Evolutionary conservation across 2,113 vertebrate genomes (phyloP), one percentile per base, ranked within the genome.

Genomic region (Dolichotis patagonum): DNA sequence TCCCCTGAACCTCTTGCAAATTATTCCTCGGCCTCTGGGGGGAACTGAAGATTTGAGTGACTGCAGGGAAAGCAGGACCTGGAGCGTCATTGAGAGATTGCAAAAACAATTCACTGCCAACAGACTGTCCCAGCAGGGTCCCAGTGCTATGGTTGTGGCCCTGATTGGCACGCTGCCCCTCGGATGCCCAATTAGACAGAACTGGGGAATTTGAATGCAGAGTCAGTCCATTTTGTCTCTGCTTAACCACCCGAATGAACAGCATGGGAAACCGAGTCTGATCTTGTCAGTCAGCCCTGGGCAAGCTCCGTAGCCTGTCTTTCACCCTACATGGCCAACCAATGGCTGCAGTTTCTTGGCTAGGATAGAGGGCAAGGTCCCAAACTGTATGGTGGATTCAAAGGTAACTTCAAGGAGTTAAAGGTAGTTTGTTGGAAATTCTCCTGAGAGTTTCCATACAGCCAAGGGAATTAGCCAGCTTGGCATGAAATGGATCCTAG

Each of bases 31-130:
- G 91, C 97, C 96, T 97, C 96, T 95, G 96, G 94, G 81, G 97
- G 98, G 91, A 97, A 96, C 95, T 92, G 96, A 95, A 98, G 98
- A 97, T 90, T 98, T 97, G 96, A 98, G 97, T 58, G 87, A 94
- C 90, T 97, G 65, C 96, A 90, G 98, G 93, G 97, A 96, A 92
- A 97, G 97, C 95, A 97, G 96, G 96, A 93, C 94, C 97, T 97
- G 98, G 98, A 98, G 96, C 97, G 80, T 62, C 97, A 98, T 60
- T 85, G 97, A 97, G 97, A 98, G 98, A 98, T 97, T 97, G 97
- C 97, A 98, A 98, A 97, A 98, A 98, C 98, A 98, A 98, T 98
- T 98, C 98, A 99, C 98, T 98, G 98, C 98, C 97, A 98, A 98
- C 97, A 96, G 98, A 98, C 98, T 98, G 98, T 98, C 97, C 98